Conservation (phyloP, 2,888 invertebrate genomes). For the Chrysolina oricalcia region DNA sequence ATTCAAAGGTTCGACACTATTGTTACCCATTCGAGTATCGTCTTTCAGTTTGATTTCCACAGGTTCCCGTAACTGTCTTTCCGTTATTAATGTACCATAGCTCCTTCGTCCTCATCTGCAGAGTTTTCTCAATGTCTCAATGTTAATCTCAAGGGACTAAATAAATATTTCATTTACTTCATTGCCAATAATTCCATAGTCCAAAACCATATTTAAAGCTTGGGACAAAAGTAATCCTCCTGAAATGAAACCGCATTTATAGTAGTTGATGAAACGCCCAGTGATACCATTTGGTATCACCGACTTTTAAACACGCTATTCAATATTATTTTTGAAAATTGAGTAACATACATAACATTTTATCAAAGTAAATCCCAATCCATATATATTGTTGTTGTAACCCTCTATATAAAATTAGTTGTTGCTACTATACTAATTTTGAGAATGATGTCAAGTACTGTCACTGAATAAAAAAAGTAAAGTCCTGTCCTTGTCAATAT, state of each 20-base stretch:
- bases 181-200: slow-evolving; percentile 6
- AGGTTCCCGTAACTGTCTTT: slow-evolving; percentile 26
- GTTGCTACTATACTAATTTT: too few relatives aligned
- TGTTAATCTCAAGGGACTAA: slow-evolving; percentile 23
- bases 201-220: slow-evolving; percentile 25
- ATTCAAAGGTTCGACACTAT: too few relatives aligned
- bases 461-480: too few relatives aligned
- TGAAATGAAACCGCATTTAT: not conserved
- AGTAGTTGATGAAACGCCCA: slow-evolving; percentile 11
- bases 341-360: too few relatives aligned
- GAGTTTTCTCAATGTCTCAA: too few relatives aligned
- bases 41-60: slow-evolving; percentile 28
- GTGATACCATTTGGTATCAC: slow-evolving; percentile 3
- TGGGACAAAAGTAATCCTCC: slow-evolving; percentile 19
- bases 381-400: too few relatives aligned
- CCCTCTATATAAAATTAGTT: too few relatives aligned
- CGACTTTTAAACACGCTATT: not conserved
- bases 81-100: slow-evolving; percentile 26
- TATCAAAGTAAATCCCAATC: too few relatives aligned
- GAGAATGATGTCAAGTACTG: too few relatives aligned
- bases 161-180: slow-evolving; percentile 32
- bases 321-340: too few relatives aligned
- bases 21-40: not conserved
- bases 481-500: too few relatives aligned
- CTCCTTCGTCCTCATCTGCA: slow-evolving; percentile 30